Percentiles rank a stretch among this genome's conserved stretches.
phyloP scores from a whole-genome alignment of 2,888 invertebrate species.

The Caenorhabditis auriculariae region DNA sequence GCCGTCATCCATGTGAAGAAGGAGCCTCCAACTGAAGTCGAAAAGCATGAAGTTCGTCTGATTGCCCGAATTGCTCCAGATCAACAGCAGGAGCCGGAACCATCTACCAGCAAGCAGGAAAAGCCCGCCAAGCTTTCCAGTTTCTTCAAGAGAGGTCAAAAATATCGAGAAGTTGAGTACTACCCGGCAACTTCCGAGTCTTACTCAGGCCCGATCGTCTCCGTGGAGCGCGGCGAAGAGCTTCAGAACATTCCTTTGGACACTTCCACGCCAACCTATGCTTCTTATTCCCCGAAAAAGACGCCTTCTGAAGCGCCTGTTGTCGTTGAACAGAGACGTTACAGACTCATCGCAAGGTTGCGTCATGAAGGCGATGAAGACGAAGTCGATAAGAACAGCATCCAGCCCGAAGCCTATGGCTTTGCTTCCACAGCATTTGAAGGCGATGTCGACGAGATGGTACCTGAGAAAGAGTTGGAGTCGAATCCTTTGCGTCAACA shows the following conservation, averaged over 20 bases:
- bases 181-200: conserved; percentile 6
- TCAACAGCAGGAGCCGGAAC: conserved; percentile 1
- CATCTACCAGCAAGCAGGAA: conserved; percentile 2
- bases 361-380: conserved; percentile 33
- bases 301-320: background rate
- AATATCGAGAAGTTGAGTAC: background rate
- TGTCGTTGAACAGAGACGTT: background rate
- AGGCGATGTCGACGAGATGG: conserved; percentile 11
- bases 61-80: too few relatives aligned
- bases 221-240: conserved; percentile 11
- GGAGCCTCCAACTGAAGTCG: too few relatives aligned
- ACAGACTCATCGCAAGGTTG: conserved; percentile 25
- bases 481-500: conserved; percentile 14
- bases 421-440: conserved; percentile 15
- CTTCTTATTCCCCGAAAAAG: too few relatives aligned
- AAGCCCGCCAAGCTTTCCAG: background rate
- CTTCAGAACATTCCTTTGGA: conserved; percentile 11
- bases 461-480: conserved; percentile 8
- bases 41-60: too few relatives aligned
- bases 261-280: background rate
- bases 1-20: too few relatives aligned
- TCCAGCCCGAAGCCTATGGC: conserved; percentile 17
- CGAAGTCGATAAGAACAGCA: conserved; percentile 11
- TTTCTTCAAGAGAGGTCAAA: conserved; percentile 4
- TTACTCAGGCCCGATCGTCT: conserved; percentile 8